Base-by-base conservation (phyloP, 1,140 invertebrate species). In the Penaeus japonicus region DNA sequence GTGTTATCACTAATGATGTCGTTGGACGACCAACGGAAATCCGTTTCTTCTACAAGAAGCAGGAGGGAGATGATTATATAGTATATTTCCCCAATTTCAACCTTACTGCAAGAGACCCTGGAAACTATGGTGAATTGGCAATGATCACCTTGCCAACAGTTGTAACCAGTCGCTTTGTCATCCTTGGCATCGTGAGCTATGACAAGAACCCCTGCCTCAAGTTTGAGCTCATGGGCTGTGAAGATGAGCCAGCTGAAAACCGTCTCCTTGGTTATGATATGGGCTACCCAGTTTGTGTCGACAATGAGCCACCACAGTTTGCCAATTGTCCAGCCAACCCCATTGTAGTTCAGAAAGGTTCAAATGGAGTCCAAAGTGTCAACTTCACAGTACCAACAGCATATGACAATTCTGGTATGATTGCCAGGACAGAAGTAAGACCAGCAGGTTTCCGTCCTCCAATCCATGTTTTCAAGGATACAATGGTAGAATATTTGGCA, bases 31-130 rank as follows among this genome's bases (percentile, higher is more conserved):
- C 97, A 12, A 99, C 97, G 0, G 97, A 99, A 94, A 97, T 99
- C 84, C 94, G 98, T 87, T 98, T 99, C 93, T 99, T 99, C 94
- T 99, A 99, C 92, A 99, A 99, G 93, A 96, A 97, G 93, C 94
- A 96, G 5, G 97, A 98, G 92, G 95, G 93, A 90, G 97, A 98
- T 92, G 98, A 98, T 91, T 99, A 98, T 91, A 97, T 98, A 12
- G 97, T 98, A 0, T 99, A 99, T 91, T 98, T 98, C 94, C 97
- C 98, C 20, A 98, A 98, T 91, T 98, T 98, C 92, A 98, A 98
- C 92, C 92, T 98, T 32, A 98, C 97, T 0, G 97, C 97, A 95
- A 94, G 97, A 89, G 97, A 98, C 92, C 97, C 97, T 35, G 97
- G 97, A 90, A 98, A 98, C 92, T 98, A 97, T 92, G 97, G 97